Percentiles rank a stretch among this genome's conserved stretches.
These are phyloP conservation scores for Lottia gigantea DNA, from an alignment of 2,888 invertebrate genomes.

Conservation along the genomic window DNA sequence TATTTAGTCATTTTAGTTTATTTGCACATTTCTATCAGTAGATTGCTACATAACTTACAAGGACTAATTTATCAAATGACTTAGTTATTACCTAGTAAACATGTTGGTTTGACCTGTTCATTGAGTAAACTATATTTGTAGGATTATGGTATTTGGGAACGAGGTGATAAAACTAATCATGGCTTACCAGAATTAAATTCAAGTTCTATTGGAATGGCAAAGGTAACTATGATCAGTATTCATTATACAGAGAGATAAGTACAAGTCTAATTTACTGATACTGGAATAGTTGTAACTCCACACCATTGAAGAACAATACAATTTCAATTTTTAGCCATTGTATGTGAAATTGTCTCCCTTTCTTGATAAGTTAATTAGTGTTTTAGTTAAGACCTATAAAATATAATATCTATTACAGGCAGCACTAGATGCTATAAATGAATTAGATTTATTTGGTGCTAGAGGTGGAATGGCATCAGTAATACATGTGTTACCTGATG, in stretches of 20 bases:
- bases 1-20: too few species aligned
- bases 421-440: conserved; percentile 97
- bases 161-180: conserved; percentile 99
- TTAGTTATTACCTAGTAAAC: too few species aligned
- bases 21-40: too few species aligned
- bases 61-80: too few species aligned
- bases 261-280: too few species aligned
- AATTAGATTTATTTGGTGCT: conserved; percentile 95
- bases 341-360: background rate
- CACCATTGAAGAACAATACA: too few species aligned
- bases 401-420: conserved; percentile 72
- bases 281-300: too few species aligned
- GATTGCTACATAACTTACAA: too few species aligned
- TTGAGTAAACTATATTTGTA: conserved; percentile 44
- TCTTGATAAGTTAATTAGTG: background rate
- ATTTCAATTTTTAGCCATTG: too few species aligned
- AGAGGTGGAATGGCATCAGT: conserved; percentile 96
- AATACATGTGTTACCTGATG: conserved; percentile 97
- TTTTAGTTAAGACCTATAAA: background rate
- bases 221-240: conserved; percentile 69
- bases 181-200: conserved; percentile 98
- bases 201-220: conserved; percentile 99
- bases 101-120: too few species aligned
- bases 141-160: conserved; percentile 99
- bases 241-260: background rate